These are phyloP conservation scores for Zosterops borbonicus DNA, from an alignment of 2,113 vertebrate genomes.

Conservation along the genomic window DNA sequence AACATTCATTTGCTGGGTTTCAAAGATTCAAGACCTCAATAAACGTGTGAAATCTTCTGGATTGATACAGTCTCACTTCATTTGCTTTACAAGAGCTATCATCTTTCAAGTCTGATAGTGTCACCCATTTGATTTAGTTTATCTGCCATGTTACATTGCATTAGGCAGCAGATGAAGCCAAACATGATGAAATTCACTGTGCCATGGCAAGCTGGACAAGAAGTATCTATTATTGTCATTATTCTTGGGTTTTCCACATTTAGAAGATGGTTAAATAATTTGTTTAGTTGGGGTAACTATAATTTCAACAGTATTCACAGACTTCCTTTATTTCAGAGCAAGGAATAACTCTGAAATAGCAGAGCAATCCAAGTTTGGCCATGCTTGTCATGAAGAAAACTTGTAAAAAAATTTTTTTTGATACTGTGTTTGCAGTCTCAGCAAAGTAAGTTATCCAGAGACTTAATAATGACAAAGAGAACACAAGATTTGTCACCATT, in stretches of 20 bases:
- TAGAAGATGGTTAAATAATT: neutral
- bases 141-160: constrained; percentile 45
- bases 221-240: constrained; percentile 7
- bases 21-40: constrained; percentile 41
- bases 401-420: neutral
- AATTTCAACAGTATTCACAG: neutral
- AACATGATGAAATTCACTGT: neutral
- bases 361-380: neutral
- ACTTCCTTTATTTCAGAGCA: neutral
- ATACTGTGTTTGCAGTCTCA: neutral
- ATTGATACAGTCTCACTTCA: constrained; percentile 30
- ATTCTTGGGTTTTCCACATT: neutral
- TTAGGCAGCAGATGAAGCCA: constrained; percentile 66
- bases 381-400: neutral
- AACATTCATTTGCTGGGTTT: constrained; percentile 15
- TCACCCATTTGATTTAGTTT: constrained; percentile 56
- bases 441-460: neutral
- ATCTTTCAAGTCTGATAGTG: constrained; percentile 55
- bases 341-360: neutral
- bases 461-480: neutral
- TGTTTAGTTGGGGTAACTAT: neutral
- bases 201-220: neutral
- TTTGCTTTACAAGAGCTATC: constrained; percentile 50
- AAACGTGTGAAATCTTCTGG: constrained; percentile 30
- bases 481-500: neutral